Evolutionary conservation across 2,888 invertebrate genomes (phyloP).

Genomic region (Drosophila acutilabella): DNA sequence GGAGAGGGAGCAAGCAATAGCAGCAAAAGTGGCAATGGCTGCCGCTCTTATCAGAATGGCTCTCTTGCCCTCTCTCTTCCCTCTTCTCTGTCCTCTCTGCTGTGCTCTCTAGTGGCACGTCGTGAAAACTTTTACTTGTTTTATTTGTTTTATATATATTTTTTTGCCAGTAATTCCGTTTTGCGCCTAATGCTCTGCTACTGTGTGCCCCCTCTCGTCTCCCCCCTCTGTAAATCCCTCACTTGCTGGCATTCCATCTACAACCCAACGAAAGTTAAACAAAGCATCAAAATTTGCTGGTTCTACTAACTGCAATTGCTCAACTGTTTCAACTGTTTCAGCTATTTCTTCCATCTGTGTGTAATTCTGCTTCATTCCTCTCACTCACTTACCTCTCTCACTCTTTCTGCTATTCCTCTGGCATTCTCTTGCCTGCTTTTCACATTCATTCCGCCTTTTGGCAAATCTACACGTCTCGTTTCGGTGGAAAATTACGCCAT

Average conservation of each 20-base stretch:
- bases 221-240: too few relatives aligned
- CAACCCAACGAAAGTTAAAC: slow-evolving; percentile 62
- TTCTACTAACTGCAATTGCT: slow-evolving; percentile 59
- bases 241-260: slow-evolving; percentile 9
- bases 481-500: slow-evolving; percentile 67
- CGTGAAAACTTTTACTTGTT: slow-evolving; percentile 60
- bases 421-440: not conserved
- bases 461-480: slow-evolving; percentile 57
- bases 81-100: not conserved
- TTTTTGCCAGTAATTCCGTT: slow-evolving; percentile 69
- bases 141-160: slow-evolving; percentile 71
- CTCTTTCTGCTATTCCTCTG: not conserved
- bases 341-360: slow-evolving; percentile 42
- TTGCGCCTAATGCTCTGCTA: slow-evolving; percentile 69
- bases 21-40: slow-evolving; percentile 14
- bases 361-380: not conserved
- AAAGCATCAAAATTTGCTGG: slow-evolving; percentile 58
- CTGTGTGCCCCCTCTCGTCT: not conserved
- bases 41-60: slow-evolving; percentile 34
- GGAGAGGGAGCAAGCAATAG: not conserved
- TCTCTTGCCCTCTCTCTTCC: not conserved
- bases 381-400: not conserved
- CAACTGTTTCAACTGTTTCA: slow-evolving; percentile 54
- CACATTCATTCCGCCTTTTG: slow-evolving; percentile 6
- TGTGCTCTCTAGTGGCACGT: slow-evolving; percentile 40